phyloP scores from a whole-genome alignment of 2,113 vertebrate species.

The Anseranas semipalmata region DNA sequence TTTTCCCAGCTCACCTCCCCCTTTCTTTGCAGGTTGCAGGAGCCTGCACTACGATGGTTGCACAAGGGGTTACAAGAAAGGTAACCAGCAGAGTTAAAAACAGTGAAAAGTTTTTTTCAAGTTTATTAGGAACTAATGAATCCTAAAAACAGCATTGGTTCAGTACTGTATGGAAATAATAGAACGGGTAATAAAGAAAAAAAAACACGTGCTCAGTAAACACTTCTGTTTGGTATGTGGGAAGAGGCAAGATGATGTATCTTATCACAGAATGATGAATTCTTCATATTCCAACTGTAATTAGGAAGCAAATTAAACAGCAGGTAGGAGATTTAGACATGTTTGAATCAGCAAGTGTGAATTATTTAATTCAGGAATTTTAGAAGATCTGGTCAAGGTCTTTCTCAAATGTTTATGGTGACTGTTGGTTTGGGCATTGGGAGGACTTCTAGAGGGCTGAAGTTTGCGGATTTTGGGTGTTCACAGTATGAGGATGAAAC shows the following conservation, averaged over 20 bases:
- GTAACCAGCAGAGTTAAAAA: neutral
- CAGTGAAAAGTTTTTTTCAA: neutral
- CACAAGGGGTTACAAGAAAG: neutral
- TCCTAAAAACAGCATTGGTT: neutral
- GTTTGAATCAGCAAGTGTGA: neutral
- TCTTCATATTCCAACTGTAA: constrained; percentile 44
- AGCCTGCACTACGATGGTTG: neutral
- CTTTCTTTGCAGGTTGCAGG: neutral
- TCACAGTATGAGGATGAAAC: neutral
- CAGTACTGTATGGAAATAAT: neutral
- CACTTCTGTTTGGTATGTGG: neutral
- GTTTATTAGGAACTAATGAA: neutral
- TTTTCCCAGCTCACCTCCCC: neutral
- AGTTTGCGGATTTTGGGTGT: neutral
- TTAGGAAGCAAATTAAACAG: constrained; percentile 48
- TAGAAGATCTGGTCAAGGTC: neutral
- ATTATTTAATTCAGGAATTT: neutral
- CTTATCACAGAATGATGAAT: constrained; percentile 19
- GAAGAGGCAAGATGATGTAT: neutral
- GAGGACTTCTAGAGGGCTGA: neutral
- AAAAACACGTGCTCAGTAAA: neutral
- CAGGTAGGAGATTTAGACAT: constrained; percentile 18
- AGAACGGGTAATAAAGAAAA: neutral
- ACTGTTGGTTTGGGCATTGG: neutral
- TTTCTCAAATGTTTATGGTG: neutral